A percentile compares a stretch with the other conserved stretches of the same genome.
Conservation (phyloP, 2,113 vertebrate genomes). For the Mesitornis unicolor region DNA sequence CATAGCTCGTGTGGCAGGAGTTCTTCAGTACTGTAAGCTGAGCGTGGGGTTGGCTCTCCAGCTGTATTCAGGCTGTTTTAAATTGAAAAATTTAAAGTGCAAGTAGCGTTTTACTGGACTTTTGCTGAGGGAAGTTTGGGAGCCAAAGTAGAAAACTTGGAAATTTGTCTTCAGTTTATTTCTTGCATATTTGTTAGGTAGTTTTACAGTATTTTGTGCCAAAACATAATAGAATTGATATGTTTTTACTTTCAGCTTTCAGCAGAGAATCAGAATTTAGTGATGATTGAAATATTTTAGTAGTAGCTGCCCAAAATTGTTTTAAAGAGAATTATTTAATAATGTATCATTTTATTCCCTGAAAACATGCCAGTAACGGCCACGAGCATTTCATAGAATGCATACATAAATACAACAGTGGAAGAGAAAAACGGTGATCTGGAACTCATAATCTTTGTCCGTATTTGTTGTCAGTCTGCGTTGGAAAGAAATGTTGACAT, state of each 20-base stretch:
- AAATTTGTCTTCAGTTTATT: neutral
- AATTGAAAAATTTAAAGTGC: neutral
- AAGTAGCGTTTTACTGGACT: neutral
- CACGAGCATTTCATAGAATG: neutral
- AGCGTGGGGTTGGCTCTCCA: neutral
- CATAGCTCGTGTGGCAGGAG: neutral
- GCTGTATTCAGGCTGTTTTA: neutral
- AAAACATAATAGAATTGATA: neutral
- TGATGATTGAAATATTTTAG: neutral
- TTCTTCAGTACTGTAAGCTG: neutral
- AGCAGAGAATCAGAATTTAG: neutral
- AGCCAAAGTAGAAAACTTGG: neutral
- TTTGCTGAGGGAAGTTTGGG: neutral
- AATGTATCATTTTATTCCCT: neutral
- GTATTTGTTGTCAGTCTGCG: neutral
- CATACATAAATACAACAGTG: neutral
- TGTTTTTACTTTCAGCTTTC: neutral
- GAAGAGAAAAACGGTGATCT: neutral
- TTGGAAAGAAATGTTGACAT: neutral
- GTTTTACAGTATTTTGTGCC: neutral
- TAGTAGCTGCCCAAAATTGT: neutral
- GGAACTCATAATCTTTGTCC: neutral
- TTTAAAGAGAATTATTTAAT: neutral
- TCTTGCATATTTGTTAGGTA: neutral
- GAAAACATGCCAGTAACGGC: neutral